Evolutionary conservation across 1,140 invertebrate genomes (phyloP), one percentile per base, ranked within the genome.

Genomic region (Sycophaga agraensis): DNA sequence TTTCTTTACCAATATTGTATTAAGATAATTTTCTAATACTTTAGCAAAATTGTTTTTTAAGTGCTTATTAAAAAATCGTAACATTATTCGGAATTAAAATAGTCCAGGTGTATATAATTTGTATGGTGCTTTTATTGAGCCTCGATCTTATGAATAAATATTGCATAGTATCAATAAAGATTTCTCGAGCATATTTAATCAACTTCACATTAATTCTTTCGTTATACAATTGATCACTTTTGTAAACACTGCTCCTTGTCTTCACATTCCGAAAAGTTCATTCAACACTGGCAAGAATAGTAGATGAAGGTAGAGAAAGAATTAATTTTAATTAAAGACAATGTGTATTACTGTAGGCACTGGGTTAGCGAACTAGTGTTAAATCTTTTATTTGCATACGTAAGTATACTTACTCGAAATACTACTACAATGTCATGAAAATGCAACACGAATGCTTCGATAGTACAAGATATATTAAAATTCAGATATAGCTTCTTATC

Each of bases 341-440:
- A 59, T 14, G 9, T 43, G 19, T 46, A 24, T 56, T 43, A 50
- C 37, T 6, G 22, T 57, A 63, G 60, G 60, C 60, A 63, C 54
- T 63, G 60, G 48, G 43, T 55, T 57, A 57, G 46, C 51, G 54
- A 57, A 19, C 60, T 63, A 63, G 19, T 56, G 28, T 43, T 55
- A 35, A 31, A 49, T 49, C 22, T 35, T 45, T 35, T 48, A 39
- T 31, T 61, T 45, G 39, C 39, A n/a, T 55, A 46, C 31, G 17
- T 31, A 39, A 48, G 31, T 39, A 28, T 14, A 31, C 43, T 48
- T 61, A 43, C 2, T 49, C 26, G n/a, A 48, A 12, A 37, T 26
- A 26, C 14, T 51, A 50, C 28, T 39, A 39, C 2, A n/a, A 40
- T 55, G 51, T 55, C 40, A 55, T 55, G 59, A 54, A 48, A 53